Conservation (phyloP, 2,797 vertebrate species). For the Enteromius fasciolatus region DNA sequence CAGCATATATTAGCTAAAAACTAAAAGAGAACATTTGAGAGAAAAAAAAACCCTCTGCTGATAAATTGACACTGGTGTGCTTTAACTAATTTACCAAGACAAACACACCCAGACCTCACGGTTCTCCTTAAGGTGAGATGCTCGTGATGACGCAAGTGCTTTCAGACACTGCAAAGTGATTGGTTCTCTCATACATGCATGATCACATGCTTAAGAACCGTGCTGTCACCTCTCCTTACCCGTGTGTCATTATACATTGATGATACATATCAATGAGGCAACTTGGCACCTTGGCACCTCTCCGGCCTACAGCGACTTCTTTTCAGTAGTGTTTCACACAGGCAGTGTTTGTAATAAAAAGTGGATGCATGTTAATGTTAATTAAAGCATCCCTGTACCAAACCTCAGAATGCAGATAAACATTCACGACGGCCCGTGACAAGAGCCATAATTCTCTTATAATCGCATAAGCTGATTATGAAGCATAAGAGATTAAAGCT, state of each 20-base stretch:
- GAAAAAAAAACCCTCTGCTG: neutral
- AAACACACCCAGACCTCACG: neutral
- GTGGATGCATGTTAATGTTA: slow-evolving; percentile 1
- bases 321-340: slow-evolving; percentile 1
- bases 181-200: slow-evolving; percentile 34
- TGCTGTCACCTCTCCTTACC: slow-evolving; percentile 42
- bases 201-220: neutral
- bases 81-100: neutral
- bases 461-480: slow-evolving; percentile 41
- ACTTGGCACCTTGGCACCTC: slow-evolving; percentile 43
- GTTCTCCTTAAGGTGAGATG: neutral
- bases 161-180: slow-evolving; percentile 7
- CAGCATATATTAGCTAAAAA: neutral
- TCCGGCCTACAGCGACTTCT: slow-evolving; percentile 4
- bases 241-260: slow-evolving; percentile 60
- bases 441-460: slow-evolving; percentile 38
- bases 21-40: neutral
- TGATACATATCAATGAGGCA: slow-evolving; percentile 60
- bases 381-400: slow-evolving; percentile 11
- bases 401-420: slow-evolving; percentile 36
- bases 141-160: neutral
- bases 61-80: neutral
- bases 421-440: neutral
- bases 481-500: slow-evolving; percentile 26
- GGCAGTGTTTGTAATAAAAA: neutral